Evolutionary conservation across 2,888 invertebrate species (phyloP).

Genomic region (Anaspis maculata): DNA sequence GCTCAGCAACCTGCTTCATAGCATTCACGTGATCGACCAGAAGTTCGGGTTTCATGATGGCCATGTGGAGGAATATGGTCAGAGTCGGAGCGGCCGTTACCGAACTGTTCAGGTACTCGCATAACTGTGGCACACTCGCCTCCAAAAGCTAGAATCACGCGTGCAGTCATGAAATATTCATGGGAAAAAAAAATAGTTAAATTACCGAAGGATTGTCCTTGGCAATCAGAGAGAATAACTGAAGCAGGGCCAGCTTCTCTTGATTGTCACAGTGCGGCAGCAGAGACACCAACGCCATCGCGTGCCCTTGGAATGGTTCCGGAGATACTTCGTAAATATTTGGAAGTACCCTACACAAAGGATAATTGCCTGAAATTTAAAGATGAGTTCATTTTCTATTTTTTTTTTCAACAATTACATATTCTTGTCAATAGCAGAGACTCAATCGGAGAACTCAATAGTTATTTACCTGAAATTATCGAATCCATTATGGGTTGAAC

Average conservation of each 20-base stretch:
- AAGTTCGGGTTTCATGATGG: conserved; percentile 59
- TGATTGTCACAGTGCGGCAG: conserved; percentile 77
- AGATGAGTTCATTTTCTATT: background rate
- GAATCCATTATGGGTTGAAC: conserved; percentile 86
- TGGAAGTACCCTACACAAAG: conserved; percentile 77
- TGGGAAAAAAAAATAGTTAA: conserved; percentile 1
- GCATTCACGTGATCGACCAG: conserved; percentile 63
- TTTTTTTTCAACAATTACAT: background rate
- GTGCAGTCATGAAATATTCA: conserved; percentile 1
- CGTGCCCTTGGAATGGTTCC: conserved; percentile 77
- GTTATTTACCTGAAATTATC: conserved; percentile 64
- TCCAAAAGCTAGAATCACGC: conserved; percentile 60
- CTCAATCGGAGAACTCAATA: conserved; percentile 18
- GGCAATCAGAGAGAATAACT: conserved; percentile 75
- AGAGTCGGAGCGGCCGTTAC: conserved; percentile 57
- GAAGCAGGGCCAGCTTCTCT: conserved; percentile 77
- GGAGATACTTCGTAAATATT: conserved; percentile 85
- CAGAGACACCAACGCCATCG: conserved; percentile 71
- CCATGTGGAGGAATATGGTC: conserved; percentile 68
- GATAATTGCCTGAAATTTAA: conserved; percentile 65
- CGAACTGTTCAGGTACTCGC: conserved; percentile 61
- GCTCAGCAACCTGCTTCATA: conserved; percentile 60
- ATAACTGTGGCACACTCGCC: conserved; percentile 72
- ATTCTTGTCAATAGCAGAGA: background rate
- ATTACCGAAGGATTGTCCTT: conserved; percentile 66